Conservation (phyloP, 2,888 invertebrate species). For the Pollenia amentaria region DNA sequence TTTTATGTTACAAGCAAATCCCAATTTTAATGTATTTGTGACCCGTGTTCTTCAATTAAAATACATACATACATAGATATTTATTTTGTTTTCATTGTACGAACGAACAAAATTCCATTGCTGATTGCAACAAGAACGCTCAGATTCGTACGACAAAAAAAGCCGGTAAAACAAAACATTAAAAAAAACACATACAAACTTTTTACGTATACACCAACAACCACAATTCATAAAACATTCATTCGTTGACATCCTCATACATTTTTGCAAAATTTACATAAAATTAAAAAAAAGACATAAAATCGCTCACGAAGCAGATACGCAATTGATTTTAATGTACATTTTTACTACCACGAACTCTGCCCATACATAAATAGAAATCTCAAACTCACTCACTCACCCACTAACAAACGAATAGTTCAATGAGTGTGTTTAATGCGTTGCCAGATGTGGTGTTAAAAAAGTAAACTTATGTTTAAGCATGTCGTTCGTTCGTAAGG, state of each 20-base stretch:
- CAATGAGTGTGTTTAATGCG: conserved; percentile 35
- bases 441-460: conserved; percentile 26
- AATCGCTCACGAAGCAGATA: conserved; percentile 60
- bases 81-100: conserved; percentile 45
- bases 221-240: conserved; percentile 39
- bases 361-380: conserved; percentile 42
- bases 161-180: conserved; percentile 66
- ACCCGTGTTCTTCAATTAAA: not conserved
- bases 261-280: conserved; percentile 24
- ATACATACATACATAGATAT: conserved; percentile 10
- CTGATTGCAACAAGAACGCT: conserved; percentile 24
- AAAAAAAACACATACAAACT: conserved; percentile 38
- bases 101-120: conserved; percentile 20
- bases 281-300: conserved; percentile 37
- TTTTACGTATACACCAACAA: conserved; percentile 26
- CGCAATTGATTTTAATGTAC: conserved; percentile 71
- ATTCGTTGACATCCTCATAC: conserved; percentile 41
- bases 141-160: conserved; percentile 29
- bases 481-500: no score
- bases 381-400: conserved; percentile 24
- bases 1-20: not conserved
- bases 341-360: conserved; percentile 57
- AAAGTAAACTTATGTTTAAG: not conserved
- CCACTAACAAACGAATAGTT: conserved; percentile 28
- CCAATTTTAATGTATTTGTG: not conserved